Evolutionary conservation across 2,888 invertebrate species (phyloP), one percentile per base, ranked within the genome.

Genomic region (Ceraclea dissimilis): DNA sequence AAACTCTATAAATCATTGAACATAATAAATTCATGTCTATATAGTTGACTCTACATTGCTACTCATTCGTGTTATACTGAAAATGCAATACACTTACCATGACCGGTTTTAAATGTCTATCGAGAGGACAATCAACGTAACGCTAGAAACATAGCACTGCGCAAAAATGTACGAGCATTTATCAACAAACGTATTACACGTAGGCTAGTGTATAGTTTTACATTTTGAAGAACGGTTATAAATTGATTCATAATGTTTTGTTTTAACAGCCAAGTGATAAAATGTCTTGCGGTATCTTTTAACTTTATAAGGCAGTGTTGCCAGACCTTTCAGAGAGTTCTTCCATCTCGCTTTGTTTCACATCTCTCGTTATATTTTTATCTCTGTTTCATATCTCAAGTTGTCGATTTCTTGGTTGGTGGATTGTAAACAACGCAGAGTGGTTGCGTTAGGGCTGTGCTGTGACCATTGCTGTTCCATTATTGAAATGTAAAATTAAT

Each of bases 271-370:
- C 13, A 13, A 39, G 16, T 39, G 13, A 39, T 39, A 39, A 39
- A 26, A 39, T 8, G 39, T 39, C 39, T 39, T 39, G 39, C 39
- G 39, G 39, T 39, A 39, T 39, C 39, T 39, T 39, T 39, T 39
- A 13, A 39, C 39, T 39, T 16, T 39, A 39, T 39, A 39, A 13
- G 39, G 39, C 39, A 39, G 13, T 39, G 39, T 39, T 39, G 39
- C 39, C 39, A 39, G 39, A 39, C 39, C 13, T 39, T 39, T 4
- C 2, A 39, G 4, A 39, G 13, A 39, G 13, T n/a, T 8, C n/a
- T 13, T 8, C 13, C 16, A 8, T 39, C 39, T 13, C 16, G 5
- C 39, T 39, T 13, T 13, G 16, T 8, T 13, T n/a, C 39, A 39
- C 13, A 13, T 8, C 4, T 39, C 26, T n/a, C 39, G 13, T 13